Base-by-base conservation (phyloP, 2,797 vertebrate species). In the Oreonectes daqikongensis region DNA sequence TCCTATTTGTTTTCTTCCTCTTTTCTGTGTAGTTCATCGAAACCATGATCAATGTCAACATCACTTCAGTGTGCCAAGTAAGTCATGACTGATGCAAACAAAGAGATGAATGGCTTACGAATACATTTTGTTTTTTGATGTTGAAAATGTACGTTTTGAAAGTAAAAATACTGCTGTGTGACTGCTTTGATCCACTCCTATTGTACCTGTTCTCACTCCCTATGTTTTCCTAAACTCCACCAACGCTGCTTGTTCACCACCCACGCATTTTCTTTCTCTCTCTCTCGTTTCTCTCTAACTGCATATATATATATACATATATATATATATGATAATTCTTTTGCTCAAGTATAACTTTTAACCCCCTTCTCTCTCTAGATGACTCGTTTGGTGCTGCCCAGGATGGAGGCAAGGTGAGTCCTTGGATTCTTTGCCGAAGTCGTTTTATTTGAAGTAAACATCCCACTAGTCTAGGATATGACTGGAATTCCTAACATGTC, bases 361-460 rank as follows among this genome's bases (percentile, higher is more conserved):
- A 15, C 11, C 30, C 2, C 20, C 35, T 65, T 65, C 18, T 74
- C 30, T 55, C 57, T 71, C 72, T 82, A 99, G 98, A 97, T 99
- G 97, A 99, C 97, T 87, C 95, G 87, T 26, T 78, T 99, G 90
- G 95, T 99, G 85, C 90, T 99, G 92, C 98, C 97, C 69, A 86
- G 93, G 88, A 99, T 99, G 98, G 90, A 92, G 82, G 90, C 93
- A 87, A 97, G 96, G 98, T 99, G 93, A 97, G 96, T 85, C 81
- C 81, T 75, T 32, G 66, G 20, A 1, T 55, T 74, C 84, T 14
- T 9, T 14, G 12, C 2, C 2, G 12, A 69, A 78, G 75, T 84
- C 35, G n/a, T n/a, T 72, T 80, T 85, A 59, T 67, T 40, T 77
- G 20, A 75, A 50, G 48, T 50, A 35, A 35, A 35, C 42, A 24